phyloP scores from a whole-genome alignment of 1,140 invertebrate species.

The Tetramorium parvispinum region DNA sequence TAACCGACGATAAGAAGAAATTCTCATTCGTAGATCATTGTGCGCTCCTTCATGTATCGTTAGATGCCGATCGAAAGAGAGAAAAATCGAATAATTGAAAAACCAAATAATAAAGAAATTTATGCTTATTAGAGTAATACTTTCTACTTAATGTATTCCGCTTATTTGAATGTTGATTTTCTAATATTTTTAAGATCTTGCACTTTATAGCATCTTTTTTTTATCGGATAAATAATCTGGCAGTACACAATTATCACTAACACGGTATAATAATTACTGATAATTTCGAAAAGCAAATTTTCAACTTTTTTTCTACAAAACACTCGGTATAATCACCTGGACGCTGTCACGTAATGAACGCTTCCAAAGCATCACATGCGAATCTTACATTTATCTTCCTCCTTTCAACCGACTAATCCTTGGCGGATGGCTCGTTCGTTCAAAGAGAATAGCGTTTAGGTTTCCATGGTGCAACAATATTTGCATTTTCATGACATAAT shows the following conservation, averaged over 20 bases:
- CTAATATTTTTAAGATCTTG: not conserved
- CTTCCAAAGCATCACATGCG: conserved; percentile 75
- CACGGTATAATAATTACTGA: not conserved
- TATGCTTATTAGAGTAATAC: not conserved
- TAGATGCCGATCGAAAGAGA: not conserved
- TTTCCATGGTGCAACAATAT: conserved; percentile 50
- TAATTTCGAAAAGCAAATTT: not conserved
- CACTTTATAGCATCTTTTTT: not conserved
- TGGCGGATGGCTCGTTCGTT: conserved; percentile 64
- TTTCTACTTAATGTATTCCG: not conserved
- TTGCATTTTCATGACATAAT: conserved; percentile 53
- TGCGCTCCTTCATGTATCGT: conserved; percentile 3
- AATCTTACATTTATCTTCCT: conserved; percentile 82
- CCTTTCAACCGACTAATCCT: conserved; percentile 77
- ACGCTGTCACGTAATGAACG: conserved; percentile 54
- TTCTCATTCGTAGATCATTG: conserved; percentile 17
- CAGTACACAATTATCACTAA: not conserved
- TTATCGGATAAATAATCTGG: not conserved
- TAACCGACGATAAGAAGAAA: conserved; percentile 81
- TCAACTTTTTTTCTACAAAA: not conserved
- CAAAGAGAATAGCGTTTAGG: conserved; percentile 59
- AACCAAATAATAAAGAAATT: not conserved
- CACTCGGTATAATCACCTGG: conserved; percentile 1
- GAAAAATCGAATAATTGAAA: not conserved
- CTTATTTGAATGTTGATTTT: not conserved